Conservation (phyloP, 2,888 invertebrate genomes). For the Athetis lepigone region DNA sequence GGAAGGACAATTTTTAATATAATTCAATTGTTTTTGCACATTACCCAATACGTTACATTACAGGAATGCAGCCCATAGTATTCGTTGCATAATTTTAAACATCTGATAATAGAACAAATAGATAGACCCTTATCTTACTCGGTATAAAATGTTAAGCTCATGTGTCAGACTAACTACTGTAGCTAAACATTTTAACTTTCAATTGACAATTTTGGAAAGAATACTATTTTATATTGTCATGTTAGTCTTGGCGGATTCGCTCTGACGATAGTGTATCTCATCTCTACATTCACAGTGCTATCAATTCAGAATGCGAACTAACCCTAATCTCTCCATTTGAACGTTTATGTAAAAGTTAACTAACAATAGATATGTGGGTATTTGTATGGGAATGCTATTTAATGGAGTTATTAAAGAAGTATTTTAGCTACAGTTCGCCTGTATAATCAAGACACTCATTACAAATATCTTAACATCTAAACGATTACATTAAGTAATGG, state of each 20-base stretch:
- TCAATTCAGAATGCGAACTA: conserved; percentile 29
- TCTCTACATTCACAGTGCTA: conserved; percentile 18
- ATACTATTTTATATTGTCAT: conserved; percentile 45
- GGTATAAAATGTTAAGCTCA: conserved; percentile 86
- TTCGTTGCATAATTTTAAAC: conserved; percentile 81
- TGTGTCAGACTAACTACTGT: conserved; percentile 77
- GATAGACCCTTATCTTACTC: conserved; percentile 71
- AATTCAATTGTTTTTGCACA: conserved; percentile 5
- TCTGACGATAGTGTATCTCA: conserved; percentile 47
- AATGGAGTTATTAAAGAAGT: conserved; percentile 52
- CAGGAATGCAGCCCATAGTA: conserved; percentile 76
- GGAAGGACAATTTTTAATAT: not conserved
- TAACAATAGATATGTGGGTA: conserved; percentile 55
- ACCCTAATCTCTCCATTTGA: conserved; percentile 44
- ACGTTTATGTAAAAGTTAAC: conserved; percentile 53
- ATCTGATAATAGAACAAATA: conserved; percentile 78
- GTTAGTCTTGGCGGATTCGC: conserved; percentile 44
- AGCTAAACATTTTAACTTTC: conserved; percentile 68
- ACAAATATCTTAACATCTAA: conserved; percentile 72
- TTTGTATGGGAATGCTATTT: conserved; percentile 57
- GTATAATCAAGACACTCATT: conserved; percentile 76
- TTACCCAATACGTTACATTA: not conserved
- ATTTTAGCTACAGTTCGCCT: conserved; percentile 78
- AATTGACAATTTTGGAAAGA: conserved; percentile 54
- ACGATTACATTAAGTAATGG: conserved; percentile 62